phyloP scores from a whole-genome alignment of 2,113 vertebrate species.

The Psammodynastes pulverulentus region DNA sequence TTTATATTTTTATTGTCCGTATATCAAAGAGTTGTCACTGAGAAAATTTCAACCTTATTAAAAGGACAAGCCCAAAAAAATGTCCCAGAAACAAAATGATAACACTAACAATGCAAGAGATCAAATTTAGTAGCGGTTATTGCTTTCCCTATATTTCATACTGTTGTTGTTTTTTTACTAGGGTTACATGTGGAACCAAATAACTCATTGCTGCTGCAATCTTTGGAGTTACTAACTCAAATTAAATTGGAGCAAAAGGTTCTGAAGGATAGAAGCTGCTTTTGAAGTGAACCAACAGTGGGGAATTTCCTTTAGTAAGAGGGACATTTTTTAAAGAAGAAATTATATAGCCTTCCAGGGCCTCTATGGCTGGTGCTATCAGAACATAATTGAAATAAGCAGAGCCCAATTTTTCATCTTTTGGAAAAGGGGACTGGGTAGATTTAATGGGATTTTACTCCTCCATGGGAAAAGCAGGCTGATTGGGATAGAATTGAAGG shows the following conservation, averaged over 20 bases:
- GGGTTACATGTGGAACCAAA: background rate
- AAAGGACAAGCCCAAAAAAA: background rate
- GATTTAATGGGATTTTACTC: background rate
- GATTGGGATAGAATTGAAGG: background rate
- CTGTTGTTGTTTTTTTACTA: background rate
- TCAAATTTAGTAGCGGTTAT: background rate
- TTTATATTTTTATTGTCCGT: conserved; percentile 25
- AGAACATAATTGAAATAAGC: background rate
- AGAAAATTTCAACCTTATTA: background rate
- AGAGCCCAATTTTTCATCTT: background rate
- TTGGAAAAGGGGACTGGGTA: background rate
- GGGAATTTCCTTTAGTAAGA: background rate
- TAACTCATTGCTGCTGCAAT: too few species aligned
- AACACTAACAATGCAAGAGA: background rate
- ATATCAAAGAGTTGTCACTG: background rate
- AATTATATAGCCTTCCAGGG: background rate
- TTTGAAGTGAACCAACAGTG: background rate
- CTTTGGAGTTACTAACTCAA: background rate
- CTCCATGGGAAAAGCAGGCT: background rate
- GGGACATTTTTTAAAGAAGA: background rate
- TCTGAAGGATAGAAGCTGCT: background rate
- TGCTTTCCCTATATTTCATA: background rate
- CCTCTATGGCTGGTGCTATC: background rate
- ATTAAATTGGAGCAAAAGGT: background rate
- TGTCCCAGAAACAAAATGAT: background rate